phyloP scores from a whole-genome alignment of 2,113 vertebrate genomes.

The Hippolais icterina region DNA sequence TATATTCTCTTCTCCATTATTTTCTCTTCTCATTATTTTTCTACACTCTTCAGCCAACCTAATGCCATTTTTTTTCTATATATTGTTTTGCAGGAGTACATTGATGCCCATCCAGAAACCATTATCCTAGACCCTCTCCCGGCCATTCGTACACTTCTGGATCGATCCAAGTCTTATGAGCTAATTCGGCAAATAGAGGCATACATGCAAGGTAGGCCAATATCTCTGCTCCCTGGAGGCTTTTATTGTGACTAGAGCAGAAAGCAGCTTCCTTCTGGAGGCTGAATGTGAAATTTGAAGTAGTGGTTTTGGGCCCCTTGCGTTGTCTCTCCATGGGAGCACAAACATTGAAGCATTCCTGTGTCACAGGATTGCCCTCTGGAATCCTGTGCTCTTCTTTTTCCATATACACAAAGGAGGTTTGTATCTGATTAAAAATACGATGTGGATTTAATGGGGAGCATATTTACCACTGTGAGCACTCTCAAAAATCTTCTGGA shows the following conservation, averaged over 20 bases:
- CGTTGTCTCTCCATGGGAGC: background rate
- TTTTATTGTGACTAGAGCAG: background rate
- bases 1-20: background rate
- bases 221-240: background rate
- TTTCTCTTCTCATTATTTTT: background rate
- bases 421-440: background rate
- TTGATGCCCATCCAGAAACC: slow-evolving; percentile 95
- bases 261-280: background rate
- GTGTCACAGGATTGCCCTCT: background rate
- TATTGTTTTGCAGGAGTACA: slow-evolving; percentile 87
- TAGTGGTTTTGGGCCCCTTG: background rate
- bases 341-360: background rate
- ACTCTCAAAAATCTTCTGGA: background rate
- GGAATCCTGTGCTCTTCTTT: background rate
- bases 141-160: slow-evolving; percentile 93
- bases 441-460: background rate
- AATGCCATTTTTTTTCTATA: background rate
- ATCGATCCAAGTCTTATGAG: slow-evolving; percentile 97
- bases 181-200: slow-evolving; percentile 93
- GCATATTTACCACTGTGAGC: background rate
- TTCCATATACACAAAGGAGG: background rate
- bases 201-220: slow-evolving; percentile 89
- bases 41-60: background rate
- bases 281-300: background rate
- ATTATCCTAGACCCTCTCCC: slow-evolving; percentile 97